Base-by-base conservation (phyloP, 2,888 invertebrate species). In the Drosophila melanocephala region DNA sequence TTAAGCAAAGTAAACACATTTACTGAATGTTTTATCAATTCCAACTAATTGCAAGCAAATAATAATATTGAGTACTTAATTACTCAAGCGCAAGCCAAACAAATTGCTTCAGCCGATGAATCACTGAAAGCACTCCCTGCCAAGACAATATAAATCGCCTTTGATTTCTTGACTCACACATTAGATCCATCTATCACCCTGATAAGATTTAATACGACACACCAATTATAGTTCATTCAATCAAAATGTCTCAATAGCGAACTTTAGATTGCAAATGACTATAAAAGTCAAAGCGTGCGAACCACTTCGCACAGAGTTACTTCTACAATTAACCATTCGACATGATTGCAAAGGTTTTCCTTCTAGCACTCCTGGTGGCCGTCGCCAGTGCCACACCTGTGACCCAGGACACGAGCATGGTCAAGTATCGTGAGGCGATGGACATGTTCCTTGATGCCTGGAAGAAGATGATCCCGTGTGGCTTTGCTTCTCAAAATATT, bases 401-500 rank as follows among this genome's bases (percentile, higher is more conserved):
- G 26, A 55, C 51, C 7, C 66, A 75, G 53, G 67, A 73, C 51
- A 57, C 32, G 5, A 67, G 65, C 53, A 28, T 66, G 51, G 42
- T 84, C 0, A 58, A 75, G 37, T 76, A 89, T 39, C 77, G 73
- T 6, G 71, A 81, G 4, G 83, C 92, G 3, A 30, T 89, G 1
- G 39, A 42, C 12, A 77, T 73, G 59, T 86, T 74, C 42, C 44
- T 81, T 2, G 32, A 30, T 4, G 79, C 91, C n/a, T 81, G 86
- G 60, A 76, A 81, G 56, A 78, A 75, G 1, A 78, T 91, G 6
- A 84, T 90, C 73, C 91, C 91, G 4, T 92, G 92, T 44, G 92
- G 92, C 28, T 91, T 77, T 69, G 37, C 84, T 1, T 35, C 72
- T 0, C 52, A 82, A 6, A 65, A 75, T 0, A 72, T 92, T 6